A percentile compares a stretch with the other conserved stretches of the same genome.
These are phyloP conservation scores for Palaemon carinicauda DNA, from an alignment of 1,140 invertebrate species.

Conservation along the genomic window DNA sequence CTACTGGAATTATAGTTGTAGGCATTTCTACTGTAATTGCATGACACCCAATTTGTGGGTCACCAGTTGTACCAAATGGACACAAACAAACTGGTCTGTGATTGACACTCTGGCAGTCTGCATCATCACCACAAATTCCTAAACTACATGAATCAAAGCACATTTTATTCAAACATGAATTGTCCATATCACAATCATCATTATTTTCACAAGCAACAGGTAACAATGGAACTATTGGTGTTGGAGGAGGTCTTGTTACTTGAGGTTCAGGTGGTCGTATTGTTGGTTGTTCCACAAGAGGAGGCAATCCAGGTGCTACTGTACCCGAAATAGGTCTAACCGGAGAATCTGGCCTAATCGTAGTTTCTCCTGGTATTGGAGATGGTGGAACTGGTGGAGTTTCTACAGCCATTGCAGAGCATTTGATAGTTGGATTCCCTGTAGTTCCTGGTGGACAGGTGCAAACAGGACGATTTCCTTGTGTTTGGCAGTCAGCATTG, in stretches of 20 bases:
- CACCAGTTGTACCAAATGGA: slow-evolving; percentile 69
- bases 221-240: background rate
- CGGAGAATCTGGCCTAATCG: background rate
- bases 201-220: slow-evolving; percentile 49
- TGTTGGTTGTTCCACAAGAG: slow-evolving; percentile 17
- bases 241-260: slow-evolving; percentile 7
- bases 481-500: slow-evolving; percentile 80
- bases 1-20: slow-evolving; percentile 1
- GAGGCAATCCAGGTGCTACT: slow-evolving; percentile 7
- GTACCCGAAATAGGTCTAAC: background rate
- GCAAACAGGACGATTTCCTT: slow-evolving; percentile 61
- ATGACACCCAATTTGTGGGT: slow-evolving; percentile 73
- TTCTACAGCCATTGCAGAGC: slow-evolving; percentile 75
- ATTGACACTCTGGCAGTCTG: slow-evolving; percentile 61
- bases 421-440: slow-evolving; percentile 81
- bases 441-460: slow-evolving; percentile 77
- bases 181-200: slow-evolving; percentile 61
- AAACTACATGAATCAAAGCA: slow-evolving; percentile 60
- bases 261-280: slow-evolving; percentile 3
- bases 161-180: slow-evolving; percentile 61
- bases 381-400: background rate
- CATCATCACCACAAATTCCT: slow-evolving; percentile 63
- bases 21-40: slow-evolving; percentile 6
- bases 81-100: slow-evolving; percentile 77
- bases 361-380: slow-evolving; percentile 4